phyloP scores from a whole-genome alignment of 2,113 vertebrate genomes.

The Macquaria australasica region DNA sequence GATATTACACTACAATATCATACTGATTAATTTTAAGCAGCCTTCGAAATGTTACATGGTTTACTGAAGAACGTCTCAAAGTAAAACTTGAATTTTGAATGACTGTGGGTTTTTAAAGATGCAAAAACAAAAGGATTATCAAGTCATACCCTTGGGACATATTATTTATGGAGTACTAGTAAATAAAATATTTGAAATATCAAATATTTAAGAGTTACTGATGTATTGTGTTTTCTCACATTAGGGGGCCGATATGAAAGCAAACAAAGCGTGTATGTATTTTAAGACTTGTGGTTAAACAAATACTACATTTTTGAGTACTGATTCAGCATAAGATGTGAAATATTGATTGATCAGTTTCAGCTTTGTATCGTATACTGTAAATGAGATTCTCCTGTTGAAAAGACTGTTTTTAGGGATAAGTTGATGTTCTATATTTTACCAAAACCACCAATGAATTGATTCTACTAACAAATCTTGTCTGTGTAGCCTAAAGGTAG shows the following conservation, averaged over 20 bases:
- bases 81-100: conserved; percentile 20
- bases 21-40: conserved; percentile 34
- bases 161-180: conserved; percentile 25
- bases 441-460: background rate
- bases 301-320: background rate
- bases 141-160: conserved; percentile 19
- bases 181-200: conserved; percentile 47
- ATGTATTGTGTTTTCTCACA: conserved; percentile 37
- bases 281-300: conserved; percentile 10
- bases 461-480: background rate
- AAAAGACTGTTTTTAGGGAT: background rate
- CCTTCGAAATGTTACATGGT: background rate
- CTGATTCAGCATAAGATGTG: background rate
- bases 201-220: conserved; percentile 21
- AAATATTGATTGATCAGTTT: background rate
- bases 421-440: background rate
- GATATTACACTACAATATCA: background rate
- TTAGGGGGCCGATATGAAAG: background rate
- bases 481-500: background rate
- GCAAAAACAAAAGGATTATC: conserved; percentile 33
- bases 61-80: conserved; percentile 28
- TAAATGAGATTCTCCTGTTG: background rate
- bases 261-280: background rate
- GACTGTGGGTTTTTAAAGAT: background rate
- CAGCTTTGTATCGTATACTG: background rate